Base-by-base conservation (phyloP, 2,888 invertebrate species). In the Orthosia incerta region DNA sequence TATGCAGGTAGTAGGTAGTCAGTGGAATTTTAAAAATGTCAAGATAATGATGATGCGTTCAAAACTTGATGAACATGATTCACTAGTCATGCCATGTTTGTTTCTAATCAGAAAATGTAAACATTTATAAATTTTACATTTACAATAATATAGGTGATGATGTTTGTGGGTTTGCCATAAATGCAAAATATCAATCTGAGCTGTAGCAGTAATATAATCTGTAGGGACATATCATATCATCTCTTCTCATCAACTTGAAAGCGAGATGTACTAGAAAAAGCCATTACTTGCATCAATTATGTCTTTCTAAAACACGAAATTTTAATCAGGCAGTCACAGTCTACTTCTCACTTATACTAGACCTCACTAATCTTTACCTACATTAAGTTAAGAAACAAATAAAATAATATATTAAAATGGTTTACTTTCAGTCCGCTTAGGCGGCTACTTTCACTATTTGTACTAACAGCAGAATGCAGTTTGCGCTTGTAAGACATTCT, bases 231-330 rank as follows among this genome's bases (percentile, higher is more conserved):
- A 55, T 56, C 46, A 23, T 48, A 62, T 31, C 3, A 5, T 20
- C 3, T 16, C 13, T 13, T 48, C n/a, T 45, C 16, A 57, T n/a
- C 1, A 26, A 55, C 48, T 48, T 74, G 4, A 4, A 15, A 48
- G n/a, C 12, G n/a, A 53, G 7, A 9, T 15, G 20, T n/a, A 12
- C 20, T 39, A 39, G 39, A 7, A 9, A 18, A 48, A n/a, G 13
- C 16, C 9, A 73, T 73, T 55, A 16, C 72, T 51, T 46, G 3
- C 45, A 53, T n/a, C 20, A 62, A 50, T 45, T 12, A 26, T 4
- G 18, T 26, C 0, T 20, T 45, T 2, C 4, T 13, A 26, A 74
- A 20, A 39, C n/a, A 12, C 45, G 0, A 20, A 48, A 26, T 1
- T 46, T 12, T 0, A n/a, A 26, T 20, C 13, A 45, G 15, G 12